phyloP scores from a whole-genome alignment of 2,888 invertebrate species.

The Diplolepis rosae region DNA sequence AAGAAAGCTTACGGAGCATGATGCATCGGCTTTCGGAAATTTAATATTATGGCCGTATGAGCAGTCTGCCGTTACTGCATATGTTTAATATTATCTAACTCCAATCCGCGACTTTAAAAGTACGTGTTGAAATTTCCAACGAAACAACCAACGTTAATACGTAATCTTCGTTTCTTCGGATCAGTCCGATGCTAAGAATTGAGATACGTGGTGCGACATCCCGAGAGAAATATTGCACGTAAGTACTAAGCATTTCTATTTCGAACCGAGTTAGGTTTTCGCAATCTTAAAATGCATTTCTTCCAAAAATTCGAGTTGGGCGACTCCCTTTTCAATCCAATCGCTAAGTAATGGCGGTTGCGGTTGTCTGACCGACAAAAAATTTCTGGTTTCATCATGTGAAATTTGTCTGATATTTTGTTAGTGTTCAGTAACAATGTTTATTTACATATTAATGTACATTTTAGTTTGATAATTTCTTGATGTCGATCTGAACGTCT shows the following conservation, averaged over 20 bases:
- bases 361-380: neutral
- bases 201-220: conserved; percentile 41
- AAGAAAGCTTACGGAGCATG: conserved; percentile 42
- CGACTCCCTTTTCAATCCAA: conserved; percentile 25
- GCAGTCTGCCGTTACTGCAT: conserved; percentile 34
- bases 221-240: conserved; percentile 46
- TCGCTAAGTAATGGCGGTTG: conserved; percentile 32
- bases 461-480: neutral
- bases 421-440: neutral
- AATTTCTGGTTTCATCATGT: neutral
- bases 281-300: neutral
- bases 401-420: neutral
- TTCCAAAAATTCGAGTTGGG: conserved; percentile 8
- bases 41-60: conserved; percentile 39
- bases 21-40: conserved; percentile 41
- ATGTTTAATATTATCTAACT: conserved; percentile 33
- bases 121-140: conserved; percentile 34
- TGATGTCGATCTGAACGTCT: neutral
- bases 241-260: conserved; percentile 35
- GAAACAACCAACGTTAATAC: conserved; percentile 32
- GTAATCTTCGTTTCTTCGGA: conserved; percentile 41
- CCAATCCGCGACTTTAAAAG: conserved; percentile 24
- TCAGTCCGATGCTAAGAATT: conserved; percentile 47
- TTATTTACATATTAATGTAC: neutral
- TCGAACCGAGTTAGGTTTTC: neutral